A percentile compares a stretch with the other conserved stretches of the same genome.
These are phyloP conservation scores for Macropus fuliginosus DNA, from an alignment of 2,797 vertebrate species.

Conservation along the genomic window DNA sequence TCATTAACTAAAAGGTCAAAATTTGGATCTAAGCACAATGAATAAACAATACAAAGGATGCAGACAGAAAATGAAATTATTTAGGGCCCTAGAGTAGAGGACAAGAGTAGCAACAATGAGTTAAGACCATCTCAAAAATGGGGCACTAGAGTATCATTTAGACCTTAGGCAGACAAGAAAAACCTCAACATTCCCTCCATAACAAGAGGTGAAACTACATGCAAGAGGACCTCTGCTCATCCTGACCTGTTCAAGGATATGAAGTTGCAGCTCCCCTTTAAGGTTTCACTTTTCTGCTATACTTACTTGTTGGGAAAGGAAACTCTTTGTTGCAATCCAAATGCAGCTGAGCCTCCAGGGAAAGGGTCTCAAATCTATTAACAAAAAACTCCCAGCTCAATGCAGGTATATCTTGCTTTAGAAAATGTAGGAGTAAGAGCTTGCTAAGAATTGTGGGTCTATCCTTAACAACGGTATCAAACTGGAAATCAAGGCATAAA, in stretches of 20 bases:
- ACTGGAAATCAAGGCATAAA: conserved; percentile 98
- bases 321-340: conserved; percentile 99
- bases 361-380: conserved; percentile 98
- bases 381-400: conserved; percentile 99
- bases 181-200: not conserved
- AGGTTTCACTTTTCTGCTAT: conserved; percentile 62
- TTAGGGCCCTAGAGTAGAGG: not conserved
- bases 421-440: conserved; percentile 95
- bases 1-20: not conserved
- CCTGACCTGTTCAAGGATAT: not conserved
- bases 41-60: conserved; percentile 3
- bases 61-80: not conserved
- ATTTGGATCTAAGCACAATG: conserved; percentile 1
- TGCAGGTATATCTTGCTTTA: conserved; percentile 96
- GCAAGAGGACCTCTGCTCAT: not conserved
- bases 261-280: not conserved
- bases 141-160: not conserved
- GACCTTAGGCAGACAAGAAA: not conserved
- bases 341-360: conserved; percentile 98
- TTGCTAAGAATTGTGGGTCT: conserved; percentile 98
- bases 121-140: not conserved
- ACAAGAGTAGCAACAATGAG: conserved; percentile 1
- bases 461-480: conserved; percentile 98
- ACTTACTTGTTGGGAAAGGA: conserved; percentile 98
- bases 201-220: not conserved